Percentiles rank a stretch among this genome's conserved stretches.
Conservation (phyloP, 1,140 invertebrate genomes). For the Hylyphantes graminicola region DNA sequence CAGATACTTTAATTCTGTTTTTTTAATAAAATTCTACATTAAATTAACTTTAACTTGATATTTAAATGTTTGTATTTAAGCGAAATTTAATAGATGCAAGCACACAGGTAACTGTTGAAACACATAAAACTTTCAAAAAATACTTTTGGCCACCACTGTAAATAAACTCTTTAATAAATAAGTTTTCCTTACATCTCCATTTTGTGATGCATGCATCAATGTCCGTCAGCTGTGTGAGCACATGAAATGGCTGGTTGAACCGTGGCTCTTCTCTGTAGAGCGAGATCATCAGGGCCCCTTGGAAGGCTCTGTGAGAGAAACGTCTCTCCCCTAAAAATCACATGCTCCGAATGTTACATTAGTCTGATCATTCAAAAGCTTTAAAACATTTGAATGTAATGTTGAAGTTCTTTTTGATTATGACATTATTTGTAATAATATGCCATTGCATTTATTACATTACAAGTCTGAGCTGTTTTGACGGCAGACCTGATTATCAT, state of each 20-base stretch:
- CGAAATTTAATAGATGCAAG: too few relatives aligned
- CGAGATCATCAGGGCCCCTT: constrained; percentile 97
- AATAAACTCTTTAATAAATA: background rate
- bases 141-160: background rate
- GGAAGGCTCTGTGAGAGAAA: constrained; percentile 89
- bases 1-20: background rate
- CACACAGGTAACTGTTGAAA: too few relatives aligned
- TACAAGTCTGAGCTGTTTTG: too few relatives aligned
- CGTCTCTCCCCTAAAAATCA: constrained; percentile 79
- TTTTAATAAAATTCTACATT: background rate
- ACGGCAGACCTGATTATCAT: too few relatives aligned
- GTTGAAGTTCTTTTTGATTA: too few relatives aligned
- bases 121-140: background rate
- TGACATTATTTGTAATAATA: too few relatives aligned
- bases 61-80: too few relatives aligned
- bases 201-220: constrained; percentile 99
- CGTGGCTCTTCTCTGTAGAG: constrained; percentile 95
- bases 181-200: constrained; percentile 89
- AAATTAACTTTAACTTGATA: too few relatives aligned
- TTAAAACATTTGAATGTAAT: too few relatives aligned
- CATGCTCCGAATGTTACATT: background rate
- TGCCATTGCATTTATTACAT: too few relatives aligned
- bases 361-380: too few relatives aligned
- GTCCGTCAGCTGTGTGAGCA: constrained; percentile 94
- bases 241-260: constrained; percentile 96